Base-by-base conservation (phyloP, 2,888 invertebrate species). In the Neria commutata region DNA sequence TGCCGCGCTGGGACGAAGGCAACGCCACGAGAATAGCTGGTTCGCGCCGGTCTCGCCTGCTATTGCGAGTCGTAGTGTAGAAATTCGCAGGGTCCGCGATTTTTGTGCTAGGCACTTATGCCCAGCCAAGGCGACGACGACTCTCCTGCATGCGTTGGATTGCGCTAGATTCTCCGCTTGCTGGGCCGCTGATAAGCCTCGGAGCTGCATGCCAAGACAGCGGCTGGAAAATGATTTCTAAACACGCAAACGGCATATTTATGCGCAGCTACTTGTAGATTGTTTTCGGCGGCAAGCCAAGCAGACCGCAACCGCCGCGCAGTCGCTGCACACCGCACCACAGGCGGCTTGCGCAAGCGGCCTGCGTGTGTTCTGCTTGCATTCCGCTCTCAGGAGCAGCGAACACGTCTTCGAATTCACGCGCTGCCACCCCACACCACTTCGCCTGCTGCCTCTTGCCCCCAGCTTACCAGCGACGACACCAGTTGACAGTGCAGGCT, bases 221-320 rank as follows among this genome's bases (percentile, higher is more conserved):
- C 71, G 76, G 73, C 78, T 74, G 69, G 75, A 75, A 77, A 77
- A 77, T 78, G 74, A 77, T 78, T 76, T 65, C 70, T 67, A 73
- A 78, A 71, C 76, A 77, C 78, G 76, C 76, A 69, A 76, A 67
- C 68, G 48, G 68, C 67, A 72, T 71, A 70, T 77, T 74, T 70
- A 72, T 71, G 68, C n/a, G n/a, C 67, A 63, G 58, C 33, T 60
- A 52, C 50, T 42, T 54, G 49, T 24, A 61, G 53, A 17, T 40
- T 48, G 53, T 65, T 65, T 63, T 65, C 63, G 62, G 62, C 64
- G 63, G 64, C 53, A 63, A 67, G 65, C 62, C 69, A 77, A 76
- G 69, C 77, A 74, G 77, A 76, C 77, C 77, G 73, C 68, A 64
- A 67, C 74, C 67, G 63, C 70, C 65, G 68, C 64, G 5, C 11